phyloP scores from a whole-genome alignment of 1,140 invertebrate genomes.

The Ruditapes philippinarum region DNA sequence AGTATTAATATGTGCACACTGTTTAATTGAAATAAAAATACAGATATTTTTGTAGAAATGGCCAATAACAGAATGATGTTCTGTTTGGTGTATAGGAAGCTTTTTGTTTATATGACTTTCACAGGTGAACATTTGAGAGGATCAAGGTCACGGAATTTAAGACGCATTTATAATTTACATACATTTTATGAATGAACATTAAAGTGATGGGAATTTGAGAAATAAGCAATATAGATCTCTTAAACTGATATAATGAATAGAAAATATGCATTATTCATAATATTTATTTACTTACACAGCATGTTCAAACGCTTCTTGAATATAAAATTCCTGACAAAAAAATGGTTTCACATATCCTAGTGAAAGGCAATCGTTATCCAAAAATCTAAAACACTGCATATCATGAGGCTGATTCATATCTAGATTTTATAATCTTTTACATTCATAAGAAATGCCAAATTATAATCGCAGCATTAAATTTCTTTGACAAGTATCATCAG shows the following conservation, averaged over 20 bases:
- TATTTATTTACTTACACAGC: conserved; percentile 7
- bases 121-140: no score
- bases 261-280: conserved; percentile 6
- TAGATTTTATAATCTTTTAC: background rate
- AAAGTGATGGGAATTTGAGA: conserved; percentile 8
- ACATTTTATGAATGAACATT: conserved; percentile 13
- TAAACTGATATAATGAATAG: background rate
- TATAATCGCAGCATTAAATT: background rate
- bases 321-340: background rate
- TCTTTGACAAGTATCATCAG: background rate
- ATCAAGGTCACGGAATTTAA: no score
- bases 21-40: no score
- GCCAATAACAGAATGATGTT: no score
- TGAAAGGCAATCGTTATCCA: background rate
- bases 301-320: background rate
- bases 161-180: no score
- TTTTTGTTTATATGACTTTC: no score
- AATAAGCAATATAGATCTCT: conserved; percentile 5
- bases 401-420: background rate
- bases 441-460: background rate
- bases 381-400: background rate
- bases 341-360: background rate
- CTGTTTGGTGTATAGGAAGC: no score
- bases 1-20: no score
- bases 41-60: no score